Base-by-base conservation (phyloP, 2,797 vertebrate genomes). In the Urophycis tenuis region DNA sequence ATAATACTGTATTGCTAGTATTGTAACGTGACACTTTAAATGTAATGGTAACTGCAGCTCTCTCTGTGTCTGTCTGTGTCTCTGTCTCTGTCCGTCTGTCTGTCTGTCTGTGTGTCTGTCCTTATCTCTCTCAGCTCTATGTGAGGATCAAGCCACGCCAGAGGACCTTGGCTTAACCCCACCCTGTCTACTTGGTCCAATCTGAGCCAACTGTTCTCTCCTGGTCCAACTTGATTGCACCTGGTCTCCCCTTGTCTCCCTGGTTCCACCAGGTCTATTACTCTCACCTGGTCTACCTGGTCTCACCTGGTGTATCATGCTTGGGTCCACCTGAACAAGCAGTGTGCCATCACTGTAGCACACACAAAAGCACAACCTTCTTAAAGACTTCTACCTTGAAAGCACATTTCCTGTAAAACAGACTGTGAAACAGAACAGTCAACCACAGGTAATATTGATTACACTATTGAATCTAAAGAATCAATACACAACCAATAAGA, bases 101-200 rank as follows among this genome's bases (percentile, higher is more conserved):
- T 14, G 9, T 12, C 60, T 29, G 10, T 29, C 60, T 67, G n/a
- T 29, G n/a, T 14, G n/a, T 14, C 60, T 25, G 10, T 29, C 60
- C 8, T 17, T 19, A 14, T 49, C 22, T 64, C 60, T 25, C 60
- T 67, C 60, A 67, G 60, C 60, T 67, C 60, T 67, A 67, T 67
- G 60, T 29, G 10, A 67, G 60, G 60, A 67, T 67, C 14, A 67
- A 67, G 60, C 60, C 60, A 10, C 60, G 60, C 60, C 60, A 67
- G 60, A 67, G 60, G 60, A 67, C 60, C n/a, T 29, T 67, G 60
- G 60, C 60, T 67, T 67, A 67, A 67, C 60, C 12, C 12, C 53
- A 67, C 60, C 60, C 29, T n/a, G 60, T 67, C 60, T 67, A 29
- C 25, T 25, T 67, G 60, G 60, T 67, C 60, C 11, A 1, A 29